These are phyloP conservation scores for Augochlorella aurata DNA, from an alignment of 2,888 invertebrate genomes.

Conservation along the genomic window DNA sequence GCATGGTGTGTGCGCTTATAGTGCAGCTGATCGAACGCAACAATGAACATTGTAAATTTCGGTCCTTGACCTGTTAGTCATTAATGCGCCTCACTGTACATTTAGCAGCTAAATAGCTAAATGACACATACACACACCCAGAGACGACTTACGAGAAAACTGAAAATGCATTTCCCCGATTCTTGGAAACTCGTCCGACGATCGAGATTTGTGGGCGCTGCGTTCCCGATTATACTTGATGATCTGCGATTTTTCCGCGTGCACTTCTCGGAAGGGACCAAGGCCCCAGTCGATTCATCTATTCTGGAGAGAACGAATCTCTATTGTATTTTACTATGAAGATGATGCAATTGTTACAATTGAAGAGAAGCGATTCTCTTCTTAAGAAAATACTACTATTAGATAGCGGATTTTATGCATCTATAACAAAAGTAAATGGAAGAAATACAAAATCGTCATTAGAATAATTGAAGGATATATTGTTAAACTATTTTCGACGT, in stretches of 20 bases:
- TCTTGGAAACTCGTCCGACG: neutral
- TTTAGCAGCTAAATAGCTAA: neutral
- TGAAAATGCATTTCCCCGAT: neutral
- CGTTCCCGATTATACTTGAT: neutral
- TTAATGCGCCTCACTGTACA: neutral
- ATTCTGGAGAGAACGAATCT: neutral
- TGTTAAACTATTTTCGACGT: no score
- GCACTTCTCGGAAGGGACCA: constrained; percentile 1
- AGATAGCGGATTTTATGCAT: no score
- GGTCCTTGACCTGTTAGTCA: neutral
- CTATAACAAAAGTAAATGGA: no score
- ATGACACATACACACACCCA: neutral
- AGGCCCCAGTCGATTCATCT: neutral
- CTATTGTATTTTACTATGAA: neutral
- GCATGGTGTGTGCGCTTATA: no score
- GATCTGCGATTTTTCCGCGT: neutral
- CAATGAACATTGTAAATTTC: neutral
- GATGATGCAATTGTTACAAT: no score
- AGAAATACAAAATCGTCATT: no score
- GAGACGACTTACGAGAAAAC: constrained; percentile 16
- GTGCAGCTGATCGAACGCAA: no score
- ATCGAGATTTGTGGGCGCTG: constrained; percentile 1
- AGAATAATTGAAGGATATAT: no score
- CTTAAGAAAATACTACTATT: no score
- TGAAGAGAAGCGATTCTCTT: no score